Percentiles rank a stretch among this genome's conserved stretches.
Evolutionary conservation across 2,113 vertebrate genomes (phyloP).

Genomic region (Apeltes quadracus): DNA sequence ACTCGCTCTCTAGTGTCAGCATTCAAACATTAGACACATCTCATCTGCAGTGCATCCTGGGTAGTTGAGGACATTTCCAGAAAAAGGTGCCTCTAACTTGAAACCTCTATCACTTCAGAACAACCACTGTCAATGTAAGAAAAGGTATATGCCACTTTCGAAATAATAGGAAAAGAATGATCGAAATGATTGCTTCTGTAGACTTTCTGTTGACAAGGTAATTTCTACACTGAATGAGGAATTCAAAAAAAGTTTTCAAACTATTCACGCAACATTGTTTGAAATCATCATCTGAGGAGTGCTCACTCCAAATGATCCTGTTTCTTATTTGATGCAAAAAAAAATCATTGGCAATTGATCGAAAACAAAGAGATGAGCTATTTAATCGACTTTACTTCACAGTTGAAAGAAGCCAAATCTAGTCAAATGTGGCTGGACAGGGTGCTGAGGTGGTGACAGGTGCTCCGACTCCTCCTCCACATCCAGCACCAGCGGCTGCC

Average conservation of each 20-base stretch:
- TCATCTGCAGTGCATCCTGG: neutral
- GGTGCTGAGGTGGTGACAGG: constrained; percentile 16
- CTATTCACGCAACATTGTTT: neutral
- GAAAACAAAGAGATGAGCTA: neutral
- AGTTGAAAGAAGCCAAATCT: neutral
- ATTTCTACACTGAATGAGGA: neutral
- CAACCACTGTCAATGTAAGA: neutral
- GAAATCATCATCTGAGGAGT: neutral
- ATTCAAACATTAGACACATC: neutral
- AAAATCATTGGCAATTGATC: neutral
- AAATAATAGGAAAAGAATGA: too few relatives aligned
- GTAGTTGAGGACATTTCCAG: neutral
- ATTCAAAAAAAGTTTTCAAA: neutral
- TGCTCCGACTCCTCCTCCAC: constrained; percentile 16
- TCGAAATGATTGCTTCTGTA: neutral
- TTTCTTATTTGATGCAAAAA: neutral
- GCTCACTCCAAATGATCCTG: neutral
- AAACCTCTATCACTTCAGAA: neutral
- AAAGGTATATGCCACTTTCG: neutral
- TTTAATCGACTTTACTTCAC: neutral
- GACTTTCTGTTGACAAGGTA: neutral
- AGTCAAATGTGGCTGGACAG: neutral
- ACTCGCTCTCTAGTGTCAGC: too few relatives aligned
- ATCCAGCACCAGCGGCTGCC: constrained; percentile 26
- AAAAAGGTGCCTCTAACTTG: neutral